phyloP scores from a whole-genome alignment of 2,797 vertebrate genomes.

The Lycodopsis pacificus region DNA sequence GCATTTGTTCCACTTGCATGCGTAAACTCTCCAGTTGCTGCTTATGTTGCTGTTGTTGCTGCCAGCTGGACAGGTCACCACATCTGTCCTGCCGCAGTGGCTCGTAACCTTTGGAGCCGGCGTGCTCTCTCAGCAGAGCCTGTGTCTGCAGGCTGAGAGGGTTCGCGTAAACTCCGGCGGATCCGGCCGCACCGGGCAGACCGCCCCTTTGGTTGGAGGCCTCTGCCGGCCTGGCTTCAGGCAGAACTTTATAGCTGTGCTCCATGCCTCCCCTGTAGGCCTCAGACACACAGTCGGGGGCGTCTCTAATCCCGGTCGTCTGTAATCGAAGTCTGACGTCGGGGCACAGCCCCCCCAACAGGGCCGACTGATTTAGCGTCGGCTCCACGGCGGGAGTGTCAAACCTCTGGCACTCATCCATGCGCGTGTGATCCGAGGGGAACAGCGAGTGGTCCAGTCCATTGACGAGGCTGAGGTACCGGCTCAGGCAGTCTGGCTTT shows the following conservation, averaged over 20 bases:
- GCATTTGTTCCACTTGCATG: constrained; percentile 94
- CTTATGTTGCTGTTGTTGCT: constrained; percentile 86
- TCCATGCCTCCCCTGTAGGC: constrained; percentile 78
- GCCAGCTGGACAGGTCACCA: constrained; percentile 89
- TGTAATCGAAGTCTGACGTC: constrained; percentile 89
- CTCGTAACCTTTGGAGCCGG: constrained; percentile 74
- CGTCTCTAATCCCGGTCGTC: constrained; percentile 76
- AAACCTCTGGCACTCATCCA: constrained; percentile 90
- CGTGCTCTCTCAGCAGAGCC: constrained; percentile 80
- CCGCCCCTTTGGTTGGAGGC: constrained; percentile 77
- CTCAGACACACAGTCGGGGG: constrained; percentile 82
- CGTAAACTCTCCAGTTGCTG: constrained; percentile 90
- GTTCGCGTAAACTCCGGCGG: constrained; percentile 80
- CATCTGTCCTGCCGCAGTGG: constrained; percentile 81
- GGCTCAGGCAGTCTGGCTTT: constrained; percentile 85
- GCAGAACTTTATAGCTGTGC: constrained; percentile 87
- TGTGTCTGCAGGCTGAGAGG: constrained; percentile 81
- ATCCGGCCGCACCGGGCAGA: constrained; percentile 63
- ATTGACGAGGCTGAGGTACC: constrained; percentile 86
- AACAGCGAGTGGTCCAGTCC: constrained; percentile 88
- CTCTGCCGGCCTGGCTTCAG: constrained; percentile 84
- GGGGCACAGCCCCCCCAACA: constrained; percentile 86
- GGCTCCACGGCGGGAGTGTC: constrained; percentile 89
- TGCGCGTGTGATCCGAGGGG: constrained; percentile 83
- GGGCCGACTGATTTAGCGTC: constrained; percentile 91